Evolutionary conservation across 2,113 vertebrate species (phyloP).

Genomic region (Rallus limicola): DNA sequence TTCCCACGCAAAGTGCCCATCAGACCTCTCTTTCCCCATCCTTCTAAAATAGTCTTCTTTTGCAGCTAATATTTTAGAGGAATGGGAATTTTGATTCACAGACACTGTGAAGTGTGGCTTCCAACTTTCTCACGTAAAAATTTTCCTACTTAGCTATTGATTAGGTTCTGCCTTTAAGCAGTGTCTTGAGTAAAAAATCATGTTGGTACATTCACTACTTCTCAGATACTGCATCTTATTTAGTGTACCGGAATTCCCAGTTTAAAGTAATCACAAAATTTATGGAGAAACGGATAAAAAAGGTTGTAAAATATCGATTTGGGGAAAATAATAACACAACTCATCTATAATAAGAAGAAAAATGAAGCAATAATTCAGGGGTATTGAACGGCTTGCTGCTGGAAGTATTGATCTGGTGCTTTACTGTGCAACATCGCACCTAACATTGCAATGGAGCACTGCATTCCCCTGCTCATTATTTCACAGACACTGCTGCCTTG

Average conservation of each 20-base stretch:
- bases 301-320: slow-evolving; percentile 99
- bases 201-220: slow-evolving; percentile 73
- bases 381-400: slow-evolving; percentile 90
- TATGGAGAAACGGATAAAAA: slow-evolving; percentile 99
- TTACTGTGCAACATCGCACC: slow-evolving; percentile 91
- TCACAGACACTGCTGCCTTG: slow-evolving; percentile 88
- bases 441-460: slow-evolving; percentile 82
- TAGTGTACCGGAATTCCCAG: slow-evolving; percentile 98
- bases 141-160: slow-evolving; percentile 65
- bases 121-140: slow-evolving; percentile 53
- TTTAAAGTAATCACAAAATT: slow-evolving; percentile 99
- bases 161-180: slow-evolving; percentile 69
- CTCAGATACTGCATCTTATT: slow-evolving; percentile 88
- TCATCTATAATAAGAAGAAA: slow-evolving; percentile 98
- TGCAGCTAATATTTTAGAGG: slow-evolving; percentile 9
- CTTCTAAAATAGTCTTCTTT: slow-evolving; percentile 4
- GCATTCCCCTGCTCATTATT: slow-evolving; percentile 82
- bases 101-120: neutral
- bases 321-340: slow-evolving; percentile 89
- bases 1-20: slow-evolving; percentile 69
- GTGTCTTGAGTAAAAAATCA: slow-evolving; percentile 65
- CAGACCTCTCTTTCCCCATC: neutral
- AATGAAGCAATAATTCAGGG: slow-evolving; percentile 99
- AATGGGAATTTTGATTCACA: slow-evolving; percentile 53
- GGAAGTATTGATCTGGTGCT: slow-evolving; percentile 88